Percentiles rank a stretch among this genome's conserved stretches.
These are phyloP conservation scores for Myotis daubentonii DNA, from an alignment of 2,797 vertebrate species.

Conservation along the genomic window DNA sequence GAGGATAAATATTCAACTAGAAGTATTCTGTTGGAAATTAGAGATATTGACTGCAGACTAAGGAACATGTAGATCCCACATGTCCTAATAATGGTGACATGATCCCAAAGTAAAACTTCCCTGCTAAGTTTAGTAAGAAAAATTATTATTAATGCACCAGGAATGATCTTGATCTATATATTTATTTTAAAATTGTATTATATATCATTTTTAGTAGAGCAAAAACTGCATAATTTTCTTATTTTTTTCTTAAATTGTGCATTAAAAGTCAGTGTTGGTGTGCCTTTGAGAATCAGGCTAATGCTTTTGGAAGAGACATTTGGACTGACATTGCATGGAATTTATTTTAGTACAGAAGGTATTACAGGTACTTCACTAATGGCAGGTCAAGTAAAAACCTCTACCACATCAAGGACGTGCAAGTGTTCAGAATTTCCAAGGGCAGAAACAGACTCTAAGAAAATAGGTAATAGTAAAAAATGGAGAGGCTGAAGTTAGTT, in stretches of 20 bases:
- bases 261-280: neutral
- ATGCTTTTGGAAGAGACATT: neutral
- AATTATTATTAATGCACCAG: neutral
- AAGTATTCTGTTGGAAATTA: neutral
- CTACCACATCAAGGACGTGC: neutral
- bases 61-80: neutral
- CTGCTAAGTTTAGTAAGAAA: neutral
- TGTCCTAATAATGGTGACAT: neutral
- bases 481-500: neutral
- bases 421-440: conserved; percentile 10
- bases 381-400: neutral
- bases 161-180: neutral
- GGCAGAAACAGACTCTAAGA: neutral
- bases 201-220: neutral
- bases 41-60: neutral
- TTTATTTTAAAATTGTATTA: neutral
- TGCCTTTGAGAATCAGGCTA: neutral
- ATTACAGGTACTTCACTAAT: neutral
- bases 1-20: neutral
- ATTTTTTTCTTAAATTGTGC: neutral
- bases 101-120: neutral
- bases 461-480: neutral
- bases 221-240: neutral
- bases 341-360: neutral
- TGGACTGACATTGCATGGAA: neutral